Evolutionary conservation across 2,888 invertebrate species (phyloP), one percentile per base, ranked within the genome.

Genomic region (Drosophila suboccidentalis): DNA sequence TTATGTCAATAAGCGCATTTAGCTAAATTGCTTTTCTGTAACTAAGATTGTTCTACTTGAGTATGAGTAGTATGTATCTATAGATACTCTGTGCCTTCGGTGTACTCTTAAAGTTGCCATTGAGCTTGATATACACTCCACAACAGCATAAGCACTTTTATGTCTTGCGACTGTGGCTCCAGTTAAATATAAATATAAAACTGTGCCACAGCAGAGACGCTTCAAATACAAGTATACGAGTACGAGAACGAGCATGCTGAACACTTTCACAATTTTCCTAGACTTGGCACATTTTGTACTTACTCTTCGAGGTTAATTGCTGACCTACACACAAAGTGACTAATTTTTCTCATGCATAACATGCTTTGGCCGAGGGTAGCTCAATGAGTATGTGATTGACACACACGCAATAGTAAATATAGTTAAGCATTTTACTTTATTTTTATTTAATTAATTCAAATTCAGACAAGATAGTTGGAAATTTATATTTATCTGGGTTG

Each of bases 1-100:
- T 80, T 68, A 86, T 86, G 82, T 59, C 87, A 71, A 83, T 82
- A 80, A 82, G 71, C 83, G 80, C 78, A 70, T 82, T 82, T 82
- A 51, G 60, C 74, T 36, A 83, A 82, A 82, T 82, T 82, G 70
- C 78, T 80, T 82, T 80, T 64, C 55, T 65, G 13, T 46, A 59
- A 59, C 62, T 29, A 44, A 61, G 38, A 43, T 22, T 57, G 11
- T 41, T 29, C 15, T 22, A 41, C 39, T 47, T 22, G 26, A 26
- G 26, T 26, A 26, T 6, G 26, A 36, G 34, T 26, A 19, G 26
- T 26, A 6, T 26, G 34, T 59, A 34, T 29, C 61, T 29, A 36
- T 38, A 26, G 43, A 4, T 41, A 44, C 51, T 26, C 6, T 13
- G n/a, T 46, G 53, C 11, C 34, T 34, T 34, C 22, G 51, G 38